Base-by-base conservation (phyloP, 2,888 invertebrate genomes). In the Pedicia rivosa region DNA sequence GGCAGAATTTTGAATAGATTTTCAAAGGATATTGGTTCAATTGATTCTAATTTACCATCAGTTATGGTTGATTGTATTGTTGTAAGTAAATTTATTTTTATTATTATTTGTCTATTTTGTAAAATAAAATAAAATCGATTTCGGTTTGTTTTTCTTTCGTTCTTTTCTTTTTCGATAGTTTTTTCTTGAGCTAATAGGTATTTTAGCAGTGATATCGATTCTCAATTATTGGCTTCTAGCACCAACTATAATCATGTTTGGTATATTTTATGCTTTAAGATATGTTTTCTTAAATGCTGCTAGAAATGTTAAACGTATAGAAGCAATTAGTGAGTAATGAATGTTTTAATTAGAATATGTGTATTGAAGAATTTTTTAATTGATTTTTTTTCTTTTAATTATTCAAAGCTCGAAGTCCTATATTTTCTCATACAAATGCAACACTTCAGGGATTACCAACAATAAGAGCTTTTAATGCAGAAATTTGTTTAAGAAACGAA, bases 231-330 rank as follows among this genome's bases (percentile, higher is more conserved):
- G 71, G 69, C 63, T 79, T 29, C 50, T 78, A 43, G 47, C 79
- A 36, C 77, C 78, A 3, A 77, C 79, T 1, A 45, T 74, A 20
- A 55, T 74, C 2, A 69, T 83, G 42, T 68, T 71, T 12, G 44
- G 74, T 14, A 56, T 80, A 31, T 84, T 86, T 64, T 73, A 75
- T 52, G 64, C 68, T 3, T 61, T 83, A 24, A 62, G 84, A 35
- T 66, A 70, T 41, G 68, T 80, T 56, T 86, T 82, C 58, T 56
- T 86, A 36, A 56, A 70, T n/a, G 78, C 82, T 5, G 78, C 82
- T 28, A 66, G 82, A 47, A 75, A 75, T 57, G 67, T 86, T 47
- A 86, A 76, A 57, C 67, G 74, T 50, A 65, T 78, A 51, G 77
- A 78, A 66, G 76, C 76, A 63, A 67, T 74, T 57, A 76, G 77